Evolutionary conservation across 1,140 invertebrate species (phyloP), one percentile per base, ranked within the genome.

Genomic region (Ceratosolen fusciceps): DNA sequence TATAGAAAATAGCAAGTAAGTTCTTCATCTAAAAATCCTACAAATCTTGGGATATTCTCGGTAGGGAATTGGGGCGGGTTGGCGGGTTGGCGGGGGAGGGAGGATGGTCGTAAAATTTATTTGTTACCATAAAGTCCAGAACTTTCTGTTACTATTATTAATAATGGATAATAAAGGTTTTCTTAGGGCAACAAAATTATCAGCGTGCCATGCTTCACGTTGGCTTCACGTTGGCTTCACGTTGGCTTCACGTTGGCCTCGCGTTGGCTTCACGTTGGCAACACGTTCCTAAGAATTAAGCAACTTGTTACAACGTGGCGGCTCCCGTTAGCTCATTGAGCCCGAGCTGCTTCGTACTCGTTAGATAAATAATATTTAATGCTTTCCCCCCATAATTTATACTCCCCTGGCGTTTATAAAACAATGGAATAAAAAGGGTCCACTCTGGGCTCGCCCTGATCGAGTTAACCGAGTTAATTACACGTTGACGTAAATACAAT

Each of bases 241-340:
- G n/a, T n/a, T n/a, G n/a, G n/a, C n/a, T n/a, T n/a, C n/a, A n/a
- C n/a, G n/a, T n/a, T n/a, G n/a, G n/a, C n/a, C n/a, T n/a, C n/a
- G n/a, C n/a, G n/a, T n/a, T n/a, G n/a, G n/a, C n/a, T n/a, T n/a
- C n/a, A n/a, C n/a, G n/a, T n/a, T n/a, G n/a, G n/a, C n/a, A n/a
- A n/a, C n/a, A n/a, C n/a, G 60, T 37, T 65, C 60, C 60, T 37
- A 65, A 65, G 60, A 65, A 65, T 65, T 65, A 65, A 65, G 60
- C 31, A 65, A 37, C 34, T 9, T 19, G 60, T 65, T n/a, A 24
- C 31, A 37, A 62, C 16, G 26, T n/a, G 8, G 16, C 16, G 14
- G 60, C 19, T n/a, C 8, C 60, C 24, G 24, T 60, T 21, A 37
- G 16, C 26, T 31, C 60, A 4, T 34, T 65, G 19, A 8, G 7